Evolutionary conservation across 2,797 vertebrate genomes (phyloP), one percentile per base, ranked within the genome.

Genomic region (Galaxias olidus): DNA sequence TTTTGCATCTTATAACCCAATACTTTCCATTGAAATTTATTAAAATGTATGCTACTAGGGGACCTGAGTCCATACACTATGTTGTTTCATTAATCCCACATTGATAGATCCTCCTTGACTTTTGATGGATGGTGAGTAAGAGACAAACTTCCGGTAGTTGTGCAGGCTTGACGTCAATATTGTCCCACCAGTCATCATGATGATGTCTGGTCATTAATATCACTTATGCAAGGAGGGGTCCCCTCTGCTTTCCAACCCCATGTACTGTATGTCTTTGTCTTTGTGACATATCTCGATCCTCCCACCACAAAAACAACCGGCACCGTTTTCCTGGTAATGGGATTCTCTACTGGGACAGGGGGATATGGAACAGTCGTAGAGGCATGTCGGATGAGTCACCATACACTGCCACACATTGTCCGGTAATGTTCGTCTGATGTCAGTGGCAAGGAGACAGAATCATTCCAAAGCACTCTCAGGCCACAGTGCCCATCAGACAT

Each of bases 321-420:
- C 60, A 61, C 46, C 51, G 63, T 75, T 80, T 86, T 82, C 66
- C 83, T 71, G 82, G 81, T 84, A 84, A 88, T 81, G 74, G 82
- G 83, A 88, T 73, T 86, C 82, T 80, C 84, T 83, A 77, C 66
- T 45, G 78, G 80, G 85, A 87, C 80, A 57, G 8, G 74, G 46
- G 85, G 78, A 85, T 81, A 78, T 68, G 69, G 75, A 86, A 79
- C 75, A 71, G 69, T 73, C 80, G 76, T 75, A 77, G 78, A 78
- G 79, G 83, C 78, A 5, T 81, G 81, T 83, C 84, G 73, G 74
- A 83, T 86, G 81, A 79, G 72, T 87, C 82, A 86, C 74, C 71
- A 30, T 30, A 30, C 30, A 30, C 78, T 70, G 75, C 69, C 60
- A 66, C 82, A 77, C 70, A 61, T 59, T 18, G 42, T 20, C 14